Evolutionary conservation across 2,113 vertebrate genomes (phyloP).

Genomic region (mouse (Mus musculus)): DNA sequence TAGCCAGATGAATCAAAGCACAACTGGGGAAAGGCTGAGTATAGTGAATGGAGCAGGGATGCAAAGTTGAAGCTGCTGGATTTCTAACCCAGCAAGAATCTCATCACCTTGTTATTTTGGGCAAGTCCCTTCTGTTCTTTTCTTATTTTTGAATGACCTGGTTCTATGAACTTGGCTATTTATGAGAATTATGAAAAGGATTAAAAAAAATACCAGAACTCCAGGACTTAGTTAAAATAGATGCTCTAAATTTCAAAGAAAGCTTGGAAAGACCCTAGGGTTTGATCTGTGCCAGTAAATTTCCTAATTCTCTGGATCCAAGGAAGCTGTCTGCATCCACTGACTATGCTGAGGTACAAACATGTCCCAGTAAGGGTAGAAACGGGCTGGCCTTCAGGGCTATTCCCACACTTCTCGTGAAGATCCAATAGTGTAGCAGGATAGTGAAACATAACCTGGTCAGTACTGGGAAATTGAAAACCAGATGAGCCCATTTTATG

Average conservation of each 20-base stretch:
- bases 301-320: background rate
- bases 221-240: background rate
- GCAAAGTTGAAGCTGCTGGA: background rate
- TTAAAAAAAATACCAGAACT: background rate
- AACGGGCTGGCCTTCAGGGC: background rate
- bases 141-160: background rate
- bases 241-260: background rate
- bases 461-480: background rate
- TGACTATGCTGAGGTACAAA: background rate
- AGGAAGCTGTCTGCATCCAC: accelerated
- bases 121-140: slow-evolving; percentile 11
- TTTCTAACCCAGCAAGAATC: background rate
- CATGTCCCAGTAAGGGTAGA: background rate
- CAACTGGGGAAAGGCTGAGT: background rate
- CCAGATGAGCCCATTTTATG: background rate
- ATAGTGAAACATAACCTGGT: background rate
- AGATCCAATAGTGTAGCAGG: background rate
- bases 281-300: background rate
- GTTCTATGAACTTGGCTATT: slow-evolving; percentile 4
- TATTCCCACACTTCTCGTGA: background rate
- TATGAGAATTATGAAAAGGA: background rate
- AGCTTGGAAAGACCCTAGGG: accelerated
- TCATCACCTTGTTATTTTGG: background rate
- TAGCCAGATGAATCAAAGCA: slow-evolving; percentile 38
- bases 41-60: background rate